These are phyloP conservation scores for Falco berigora DNA, from an alignment of 2,797 vertebrate species.

Conservation along the genomic window DNA sequence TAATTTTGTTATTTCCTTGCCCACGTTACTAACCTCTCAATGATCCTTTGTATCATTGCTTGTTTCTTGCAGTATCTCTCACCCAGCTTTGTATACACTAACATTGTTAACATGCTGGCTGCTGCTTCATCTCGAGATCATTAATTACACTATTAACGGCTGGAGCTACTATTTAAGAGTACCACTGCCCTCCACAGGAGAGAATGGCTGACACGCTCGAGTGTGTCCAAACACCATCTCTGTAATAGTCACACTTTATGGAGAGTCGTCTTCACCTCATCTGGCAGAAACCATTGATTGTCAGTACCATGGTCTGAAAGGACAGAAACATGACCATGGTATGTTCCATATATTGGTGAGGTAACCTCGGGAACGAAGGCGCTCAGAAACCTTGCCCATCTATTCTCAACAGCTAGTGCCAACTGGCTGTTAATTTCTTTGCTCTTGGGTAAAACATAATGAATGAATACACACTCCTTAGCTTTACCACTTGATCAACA, in stretches of 20 bases:
- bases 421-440: not conserved
- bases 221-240: not conserved
- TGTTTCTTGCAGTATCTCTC: not conserved
- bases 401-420: not conserved
- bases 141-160: not conserved
- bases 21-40: not conserved
- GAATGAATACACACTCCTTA: not conserved
- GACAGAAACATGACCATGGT: not conserved
- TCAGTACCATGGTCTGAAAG: not conserved
- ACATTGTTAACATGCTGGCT: not conserved
- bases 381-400: not conserved
- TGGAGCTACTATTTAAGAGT: slow-evolving; percentile 8
- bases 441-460: not conserved
- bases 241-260: not conserved
- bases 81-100: not conserved
- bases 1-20: not conserved
- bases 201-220: not conserved
- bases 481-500: not conserved
- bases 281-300: not conserved
- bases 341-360: not conserved
- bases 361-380: not conserved
- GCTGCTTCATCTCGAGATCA: slow-evolving; percentile 22
- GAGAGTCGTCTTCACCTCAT: not conserved
- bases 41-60: slow-evolving; percentile 1
- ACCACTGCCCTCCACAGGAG: slow-evolving; percentile 52